Base-by-base conservation (phyloP, 2,888 invertebrate genomes). In the Neelides folsomi region DNA sequence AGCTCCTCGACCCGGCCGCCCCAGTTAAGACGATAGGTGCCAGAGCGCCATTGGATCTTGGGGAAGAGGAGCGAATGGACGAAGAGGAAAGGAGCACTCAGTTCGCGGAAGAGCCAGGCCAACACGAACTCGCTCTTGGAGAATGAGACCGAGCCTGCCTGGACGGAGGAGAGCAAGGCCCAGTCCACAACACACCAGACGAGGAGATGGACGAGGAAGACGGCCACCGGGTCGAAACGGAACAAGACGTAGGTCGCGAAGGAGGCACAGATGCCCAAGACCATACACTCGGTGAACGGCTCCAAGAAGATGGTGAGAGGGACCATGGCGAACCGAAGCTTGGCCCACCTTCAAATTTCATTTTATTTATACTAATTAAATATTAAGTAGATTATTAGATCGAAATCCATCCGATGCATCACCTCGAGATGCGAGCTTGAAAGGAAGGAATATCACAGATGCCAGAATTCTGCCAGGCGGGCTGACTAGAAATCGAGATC, bases 101-200 rank as follows among this genome's bases (percentile, higher is more conserved):
- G 76, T 75, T 97, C 97, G 58, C 93, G 82, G 72, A 94, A 84
- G 67, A 92, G 74, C 97, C 97, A 98, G 34, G 87, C 90, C 51
- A 90, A 78, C 49, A 94, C 80, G 70, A 90, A 97, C 71, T 94
- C 90, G 70, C 88, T 84, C 76, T 93, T 90, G 66, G 84, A 88
- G 73, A 95, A 94, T 15, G 94, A 87, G 63, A 95, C 76, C 41
- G 90, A 81, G 42, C 90, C 89, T 71, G 92, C 89, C 79, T 88
- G 75, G 65, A 93, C 84, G 61, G 86, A 78, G 59, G 83, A 81
- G 66, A 97, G 76, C 66, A 98, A 78, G 66, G 88, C 75, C 86
- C 93, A 98, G 74, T 98, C 98, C 62, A 88, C 82, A 64, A 94
- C 79, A 71, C 95, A 90, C 98, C 98, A 98, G 68, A 84, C 76